phyloP scores from a whole-genome alignment of 2,113 vertebrate genomes.

The Sylvia atricapilla region DNA sequence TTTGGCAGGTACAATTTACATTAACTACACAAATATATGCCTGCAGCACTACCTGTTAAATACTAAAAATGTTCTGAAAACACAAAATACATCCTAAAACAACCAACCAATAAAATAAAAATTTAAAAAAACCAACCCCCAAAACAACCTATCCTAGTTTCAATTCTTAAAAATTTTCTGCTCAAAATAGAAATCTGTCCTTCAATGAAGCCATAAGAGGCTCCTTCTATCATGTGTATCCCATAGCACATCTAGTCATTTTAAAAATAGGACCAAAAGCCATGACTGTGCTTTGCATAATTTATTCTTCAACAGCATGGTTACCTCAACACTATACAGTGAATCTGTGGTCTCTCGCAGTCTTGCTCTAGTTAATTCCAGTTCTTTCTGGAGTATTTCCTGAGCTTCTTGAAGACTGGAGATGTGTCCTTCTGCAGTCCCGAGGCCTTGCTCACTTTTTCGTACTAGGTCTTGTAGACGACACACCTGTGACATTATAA shows the following conservation, averaged over 20 bases:
- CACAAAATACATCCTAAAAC: neutral
- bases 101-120: neutral
- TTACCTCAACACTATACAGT: constrained; percentile 90
- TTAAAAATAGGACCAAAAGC: neutral
- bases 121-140: neutral
- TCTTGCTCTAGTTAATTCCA: constrained; percentile 86
- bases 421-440: constrained; percentile 89
- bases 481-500: constrained; percentile 72
- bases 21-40: neutral
- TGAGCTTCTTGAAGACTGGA: constrained; percentile 90
- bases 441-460: constrained; percentile 87
- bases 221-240: neutral
- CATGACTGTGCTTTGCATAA: neutral
- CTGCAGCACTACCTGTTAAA: neutral
- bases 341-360: constrained; percentile 92
- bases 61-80: neutral
- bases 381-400: constrained; percentile 90
- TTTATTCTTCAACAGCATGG: neutral
- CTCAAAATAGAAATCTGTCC: neutral
- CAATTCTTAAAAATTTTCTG: neutral
- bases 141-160: neutral
- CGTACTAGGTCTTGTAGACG: constrained; percentile 86
- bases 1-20: neutral
- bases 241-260: neutral
- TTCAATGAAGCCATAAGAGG: neutral